Evolutionary conservation across 2,797 vertebrate species (phyloP).

Genomic region (Sciurus vulgaris): DNA sequence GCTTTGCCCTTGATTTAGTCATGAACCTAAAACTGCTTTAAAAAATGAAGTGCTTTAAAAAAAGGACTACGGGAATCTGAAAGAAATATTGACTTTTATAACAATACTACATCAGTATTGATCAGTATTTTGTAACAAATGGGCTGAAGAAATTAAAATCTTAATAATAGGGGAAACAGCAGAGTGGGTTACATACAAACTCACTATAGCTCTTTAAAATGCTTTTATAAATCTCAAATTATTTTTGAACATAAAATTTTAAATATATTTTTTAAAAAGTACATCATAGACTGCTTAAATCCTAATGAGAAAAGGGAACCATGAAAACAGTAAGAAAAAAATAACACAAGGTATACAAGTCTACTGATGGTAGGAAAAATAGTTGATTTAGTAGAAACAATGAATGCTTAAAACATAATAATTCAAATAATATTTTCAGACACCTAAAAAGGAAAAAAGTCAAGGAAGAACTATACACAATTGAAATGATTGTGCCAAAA

Average conservation of each 20-base stretch:
- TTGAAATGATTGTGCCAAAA: not conserved
- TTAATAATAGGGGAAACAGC: not conserved
- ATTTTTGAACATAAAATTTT: not conserved
- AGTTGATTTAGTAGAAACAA: not conserved
- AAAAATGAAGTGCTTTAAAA: not conserved
- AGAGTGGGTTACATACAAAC: not conserved
- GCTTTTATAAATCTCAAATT: not conserved
- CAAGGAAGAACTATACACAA: not conserved
- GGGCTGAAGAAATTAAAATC: not conserved
- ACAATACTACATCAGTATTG: not conserved
- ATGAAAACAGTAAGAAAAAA: slow-evolving; percentile 20
- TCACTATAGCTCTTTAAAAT: not conserved
- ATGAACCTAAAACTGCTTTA: too few relatives aligned
- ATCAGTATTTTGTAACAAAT: not conserved
- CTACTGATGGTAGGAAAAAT: not conserved
- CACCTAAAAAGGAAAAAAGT: not conserved
- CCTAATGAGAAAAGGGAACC: not conserved
- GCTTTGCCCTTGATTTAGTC: too few relatives aligned
- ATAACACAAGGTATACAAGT: not conserved
- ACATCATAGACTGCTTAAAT: not conserved
- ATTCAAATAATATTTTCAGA: not conserved
- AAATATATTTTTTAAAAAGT: not conserved
- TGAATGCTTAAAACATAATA: not conserved
- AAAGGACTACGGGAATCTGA: not conserved
- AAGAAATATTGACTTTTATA: not conserved